A percentile compares a stretch with the other conserved stretches of the same genome.
Evolutionary conservation across 92 coral and sea anemone species (phyloP).

Genomic region (Heteractis magnifica): DNA sequence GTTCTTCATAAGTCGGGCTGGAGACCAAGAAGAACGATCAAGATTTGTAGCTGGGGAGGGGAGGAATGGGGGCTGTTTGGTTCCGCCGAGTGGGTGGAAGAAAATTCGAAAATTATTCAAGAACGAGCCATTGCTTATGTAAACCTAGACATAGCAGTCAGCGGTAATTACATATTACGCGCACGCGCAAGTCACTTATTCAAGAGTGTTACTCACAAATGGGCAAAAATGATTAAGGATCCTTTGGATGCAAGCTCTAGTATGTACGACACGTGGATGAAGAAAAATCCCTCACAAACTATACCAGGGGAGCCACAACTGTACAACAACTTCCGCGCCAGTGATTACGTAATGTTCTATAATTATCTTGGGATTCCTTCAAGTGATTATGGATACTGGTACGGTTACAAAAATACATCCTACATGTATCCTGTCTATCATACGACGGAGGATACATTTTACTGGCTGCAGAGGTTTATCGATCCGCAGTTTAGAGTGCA

Average conservation of each 20-base stretch:
- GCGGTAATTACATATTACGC: constrained; percentile 74
- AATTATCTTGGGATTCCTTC: constrained; percentile 88
- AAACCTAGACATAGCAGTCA: constrained; percentile 89
- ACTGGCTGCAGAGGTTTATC: constrained; percentile 76
- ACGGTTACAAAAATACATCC: constrained; percentile 45
- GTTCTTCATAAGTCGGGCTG: constrained; percentile 75
- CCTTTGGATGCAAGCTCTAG: constrained; percentile 55
- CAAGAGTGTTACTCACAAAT: constrained; percentile 66
- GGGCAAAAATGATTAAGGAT: constrained; percentile 66
- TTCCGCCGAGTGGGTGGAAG: constrained; percentile 95
- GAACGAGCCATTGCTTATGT: constrained; percentile 91
- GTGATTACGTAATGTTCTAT: constrained; percentile 91
- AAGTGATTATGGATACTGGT: constrained; percentile 91
- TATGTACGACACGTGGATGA: constrained; percentile 74
- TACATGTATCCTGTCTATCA: constrained; percentile 87
- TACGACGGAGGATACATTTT: constrained; percentile 83
- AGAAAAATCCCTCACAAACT: constrained; percentile 54
- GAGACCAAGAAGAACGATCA: constrained; percentile 91
- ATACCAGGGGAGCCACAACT: constrained; percentile 60
- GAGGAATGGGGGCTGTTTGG: constrained; percentile 95
- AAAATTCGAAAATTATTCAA: constrained; percentile 65
- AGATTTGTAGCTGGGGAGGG: constrained; percentile 98
- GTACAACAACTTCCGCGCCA: constrained; percentile 62
- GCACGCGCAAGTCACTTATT: constrained; percentile 89
- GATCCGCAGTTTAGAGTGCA: constrained; percentile 81